phyloP scores from a whole-genome alignment of 2,797 vertebrate genomes.

The Bufotes viridis region DNA sequence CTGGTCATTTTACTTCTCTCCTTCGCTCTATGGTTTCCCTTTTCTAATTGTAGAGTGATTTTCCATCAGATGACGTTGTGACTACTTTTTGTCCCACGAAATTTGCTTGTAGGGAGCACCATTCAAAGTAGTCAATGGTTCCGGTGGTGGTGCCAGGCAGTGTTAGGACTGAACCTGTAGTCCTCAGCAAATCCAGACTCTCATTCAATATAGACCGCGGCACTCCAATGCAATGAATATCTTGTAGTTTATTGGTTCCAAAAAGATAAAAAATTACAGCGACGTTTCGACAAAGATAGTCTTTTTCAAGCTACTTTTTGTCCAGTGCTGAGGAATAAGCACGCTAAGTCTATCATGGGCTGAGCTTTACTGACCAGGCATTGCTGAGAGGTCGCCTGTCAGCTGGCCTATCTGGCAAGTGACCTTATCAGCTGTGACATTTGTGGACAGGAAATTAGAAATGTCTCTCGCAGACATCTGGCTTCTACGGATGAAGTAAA shows the following conservation, averaged over 20 bases:
- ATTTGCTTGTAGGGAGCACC: too few relatives aligned
- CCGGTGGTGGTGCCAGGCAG: too few relatives aligned
- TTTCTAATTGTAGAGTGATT: neutral
- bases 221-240: too few relatives aligned
- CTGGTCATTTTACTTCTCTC: neutral
- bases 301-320: too few relatives aligned
- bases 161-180: too few relatives aligned
- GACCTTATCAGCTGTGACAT: neutral
- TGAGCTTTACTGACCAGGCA: neutral
- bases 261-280: too few relatives aligned
- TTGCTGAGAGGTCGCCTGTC: slow-evolving; percentile 22
- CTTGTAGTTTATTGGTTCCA: too few relatives aligned
- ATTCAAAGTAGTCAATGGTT: too few relatives aligned
- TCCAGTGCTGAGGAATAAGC: neutral
- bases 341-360: neutral
- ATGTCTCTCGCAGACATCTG: neutral
- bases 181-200: too few relatives aligned
- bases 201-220: too few relatives aligned
- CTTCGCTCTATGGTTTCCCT: neutral
- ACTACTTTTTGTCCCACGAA: too few relatives aligned
- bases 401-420: slow-evolving; percentile 9
- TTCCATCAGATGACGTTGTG: slow-evolving; percentile 2
- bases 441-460: neutral
- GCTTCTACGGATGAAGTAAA: neutral
- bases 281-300: too few relatives aligned